Evolutionary conservation across 2,797 vertebrate genomes (phyloP).

Genomic region (Acrocephalus scirpaceus): DNA sequence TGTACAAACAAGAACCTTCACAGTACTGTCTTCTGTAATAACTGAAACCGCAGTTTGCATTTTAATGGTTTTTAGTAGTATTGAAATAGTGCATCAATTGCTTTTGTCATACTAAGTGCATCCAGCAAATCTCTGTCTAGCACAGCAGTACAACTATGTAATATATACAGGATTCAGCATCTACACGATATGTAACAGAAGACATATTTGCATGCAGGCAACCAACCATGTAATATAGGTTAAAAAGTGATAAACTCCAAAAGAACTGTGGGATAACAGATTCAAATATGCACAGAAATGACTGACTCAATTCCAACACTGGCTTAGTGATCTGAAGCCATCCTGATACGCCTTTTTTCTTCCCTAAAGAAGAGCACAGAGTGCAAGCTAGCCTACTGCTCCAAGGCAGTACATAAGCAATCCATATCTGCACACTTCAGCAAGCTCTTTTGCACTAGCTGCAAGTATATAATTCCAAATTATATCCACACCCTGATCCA

Average conservation of each 20-base stretch:
- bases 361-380: neutral
- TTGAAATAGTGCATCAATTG: neutral
- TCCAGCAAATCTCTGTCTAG: neutral
- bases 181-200: neutral
- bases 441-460: neutral
- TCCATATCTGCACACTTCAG: neutral
- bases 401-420: neutral
- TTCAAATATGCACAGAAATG: neutral
- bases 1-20: neutral
- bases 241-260: neutral
- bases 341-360: neutral
- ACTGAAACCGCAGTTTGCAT: neutral
- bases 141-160: neutral
- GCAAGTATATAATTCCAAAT: neutral
- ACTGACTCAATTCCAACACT: neutral
- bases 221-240: neutral
- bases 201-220: neutral
- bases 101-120: neutral
- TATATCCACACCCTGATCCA: neutral
- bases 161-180: neutral
- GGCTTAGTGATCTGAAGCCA: neutral
- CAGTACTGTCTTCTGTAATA: neutral
- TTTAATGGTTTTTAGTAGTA: neutral
- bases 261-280: neutral
- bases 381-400: neutral